Conservation (phyloP, 2,888 invertebrate genomes). For the Brenthis hecate region DNA sequence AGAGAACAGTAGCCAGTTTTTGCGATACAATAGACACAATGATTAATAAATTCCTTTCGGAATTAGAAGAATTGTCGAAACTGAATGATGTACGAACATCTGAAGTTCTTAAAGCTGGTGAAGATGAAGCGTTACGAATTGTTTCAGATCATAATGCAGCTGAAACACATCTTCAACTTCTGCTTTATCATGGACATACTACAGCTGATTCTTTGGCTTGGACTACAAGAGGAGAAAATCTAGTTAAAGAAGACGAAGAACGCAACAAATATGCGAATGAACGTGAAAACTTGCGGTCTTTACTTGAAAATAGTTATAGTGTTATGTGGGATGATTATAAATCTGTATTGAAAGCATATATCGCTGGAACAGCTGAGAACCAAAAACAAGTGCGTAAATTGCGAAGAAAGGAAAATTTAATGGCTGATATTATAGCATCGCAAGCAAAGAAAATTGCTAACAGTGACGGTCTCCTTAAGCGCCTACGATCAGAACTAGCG, state of each 20-base stretch:
- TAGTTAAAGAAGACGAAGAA: slow-evolving; percentile 74
- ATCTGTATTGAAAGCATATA: slow-evolving; percentile 63
- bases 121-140: slow-evolving; percentile 53
- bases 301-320: slow-evolving; percentile 65
- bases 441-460: slow-evolving; percentile 71
- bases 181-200: slow-evolving; percentile 64
- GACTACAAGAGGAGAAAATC: slow-evolving; percentile 68
- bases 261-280: slow-evolving; percentile 57
- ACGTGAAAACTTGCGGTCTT: slow-evolving; percentile 65
- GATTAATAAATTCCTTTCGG: slow-evolving; percentile 73
- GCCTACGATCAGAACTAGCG: slow-evolving; percentile 62
- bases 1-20: slow-evolving; percentile 84
- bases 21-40: slow-evolving; percentile 83
- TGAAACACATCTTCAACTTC: slow-evolving; percentile 69
- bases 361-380: slow-evolving; percentile 66
- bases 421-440: slow-evolving; percentile 73
- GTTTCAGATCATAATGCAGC: slow-evolving; percentile 61
- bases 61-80: slow-evolving; percentile 60
- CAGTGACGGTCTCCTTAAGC: slow-evolving; percentile 62
- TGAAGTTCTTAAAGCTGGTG: slow-evolving; percentile 54
- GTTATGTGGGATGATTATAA: slow-evolving; percentile 71
- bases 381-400: slow-evolving; percentile 69
- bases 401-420: slow-evolving; percentile 68
- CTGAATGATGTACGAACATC: slow-evolving; percentile 58
- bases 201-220: slow-evolving; percentile 63